These are phyloP conservation scores for Lophotriccus pileatus DNA, from an alignment of 2,797 vertebrate genomes.

Conservation along the genomic window DNA sequence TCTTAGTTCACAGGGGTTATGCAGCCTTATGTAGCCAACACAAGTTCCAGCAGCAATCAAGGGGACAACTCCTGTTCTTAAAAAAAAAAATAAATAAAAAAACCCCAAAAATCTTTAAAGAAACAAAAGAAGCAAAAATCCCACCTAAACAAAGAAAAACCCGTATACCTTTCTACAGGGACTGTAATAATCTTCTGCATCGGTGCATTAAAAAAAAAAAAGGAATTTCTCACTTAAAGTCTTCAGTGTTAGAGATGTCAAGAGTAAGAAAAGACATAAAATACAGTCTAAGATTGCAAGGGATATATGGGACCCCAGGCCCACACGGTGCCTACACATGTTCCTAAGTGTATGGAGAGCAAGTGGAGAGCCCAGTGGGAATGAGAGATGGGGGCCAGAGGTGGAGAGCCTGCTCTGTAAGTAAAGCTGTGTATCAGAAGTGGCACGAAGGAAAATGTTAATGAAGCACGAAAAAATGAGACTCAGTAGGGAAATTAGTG, in stretches of 20 bases:
- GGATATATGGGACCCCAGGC: background rate
- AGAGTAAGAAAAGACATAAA: background rate
- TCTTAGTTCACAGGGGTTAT: rapidly evolving
- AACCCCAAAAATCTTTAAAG: background rate
- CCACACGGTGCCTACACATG: rapidly evolving
- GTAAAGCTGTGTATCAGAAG: background rate
- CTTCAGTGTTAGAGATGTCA: rapidly evolving
- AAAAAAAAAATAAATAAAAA: background rate
- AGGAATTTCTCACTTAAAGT: background rate
- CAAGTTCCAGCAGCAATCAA: background rate
- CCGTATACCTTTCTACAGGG: background rate
- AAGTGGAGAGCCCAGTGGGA: background rate
- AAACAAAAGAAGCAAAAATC: background rate
- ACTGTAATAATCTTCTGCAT: background rate
- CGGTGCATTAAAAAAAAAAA: background rate
- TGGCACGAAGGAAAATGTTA: background rate
- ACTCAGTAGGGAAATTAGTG: conserved; percentile 16
- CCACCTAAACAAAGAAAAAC: background rate
- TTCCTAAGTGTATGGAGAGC: background rate
- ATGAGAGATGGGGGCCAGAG: rapidly evolving
- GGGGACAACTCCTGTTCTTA: background rate
- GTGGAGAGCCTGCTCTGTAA: background rate
- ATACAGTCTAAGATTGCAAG: background rate
- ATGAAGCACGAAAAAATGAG: background rate
- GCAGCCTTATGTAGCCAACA: background rate